Conservation (phyloP, 2,797 vertebrate genomes). For the Spinus pinus region DNA sequence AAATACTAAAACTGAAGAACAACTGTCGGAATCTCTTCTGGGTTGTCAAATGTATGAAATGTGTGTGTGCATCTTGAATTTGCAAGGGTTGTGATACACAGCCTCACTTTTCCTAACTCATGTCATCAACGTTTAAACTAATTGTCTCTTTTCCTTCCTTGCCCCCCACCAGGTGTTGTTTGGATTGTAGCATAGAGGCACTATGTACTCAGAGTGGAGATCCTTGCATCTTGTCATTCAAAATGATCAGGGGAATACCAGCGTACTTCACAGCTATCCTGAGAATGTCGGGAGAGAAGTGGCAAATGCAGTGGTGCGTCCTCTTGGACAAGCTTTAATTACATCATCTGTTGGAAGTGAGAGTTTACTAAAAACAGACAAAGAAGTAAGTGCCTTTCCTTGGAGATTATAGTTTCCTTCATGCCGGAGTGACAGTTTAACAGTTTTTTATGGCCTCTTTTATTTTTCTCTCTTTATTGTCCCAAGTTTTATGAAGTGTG, state of each 20-base stretch:
- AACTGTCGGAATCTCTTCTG: background rate
- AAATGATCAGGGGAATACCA: conserved; percentile 93
- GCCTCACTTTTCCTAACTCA: background rate
- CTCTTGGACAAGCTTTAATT: conserved; percentile 87
- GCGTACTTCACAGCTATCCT: conserved; percentile 93
- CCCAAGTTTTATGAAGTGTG: background rate
- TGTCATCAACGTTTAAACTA: background rate
- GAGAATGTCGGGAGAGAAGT: conserved; percentile 90
- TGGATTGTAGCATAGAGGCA: conserved; percentile 74
- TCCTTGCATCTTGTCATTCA: conserved; percentile 94
- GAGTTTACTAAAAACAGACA: conserved; percentile 93
- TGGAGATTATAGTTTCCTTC: background rate
- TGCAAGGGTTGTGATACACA: background rate
- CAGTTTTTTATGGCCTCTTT: background rate
- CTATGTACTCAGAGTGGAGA: conserved; percentile 97
- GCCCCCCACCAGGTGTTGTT: conserved; percentile 49
- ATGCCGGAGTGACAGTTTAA: background rate
- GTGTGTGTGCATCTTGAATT: background rate
- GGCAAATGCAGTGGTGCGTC: conserved; percentile 91
- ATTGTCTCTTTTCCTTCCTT: conserved; percentile 24
- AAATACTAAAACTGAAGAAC: background rate
- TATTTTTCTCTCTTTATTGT: background rate
- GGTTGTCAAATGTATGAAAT: background rate
- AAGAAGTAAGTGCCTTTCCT: conserved; percentile 84
- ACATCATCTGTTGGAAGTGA: conserved; percentile 81